phyloP scores from a whole-genome alignment of 2,888 invertebrate species.

The Laspeyria flexula region DNA sequence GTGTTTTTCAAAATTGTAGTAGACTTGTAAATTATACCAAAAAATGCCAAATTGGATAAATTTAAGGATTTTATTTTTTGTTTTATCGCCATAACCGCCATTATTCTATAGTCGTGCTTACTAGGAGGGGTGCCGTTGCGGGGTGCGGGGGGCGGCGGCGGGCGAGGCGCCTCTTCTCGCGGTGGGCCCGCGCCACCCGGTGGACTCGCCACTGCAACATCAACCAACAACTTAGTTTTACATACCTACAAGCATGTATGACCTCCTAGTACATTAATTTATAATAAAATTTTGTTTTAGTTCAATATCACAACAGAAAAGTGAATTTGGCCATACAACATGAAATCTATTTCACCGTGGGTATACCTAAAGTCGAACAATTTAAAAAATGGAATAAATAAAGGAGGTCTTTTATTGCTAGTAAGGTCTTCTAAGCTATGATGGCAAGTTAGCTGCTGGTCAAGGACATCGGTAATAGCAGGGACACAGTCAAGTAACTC shows the following conservation, averaged over 20 bases:
- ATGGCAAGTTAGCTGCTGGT: no score
- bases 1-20: background rate
- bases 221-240: slow-evolving; percentile 50
- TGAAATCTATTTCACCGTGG: no score
- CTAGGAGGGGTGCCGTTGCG: slow-evolving; percentile 82
- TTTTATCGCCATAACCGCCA: slow-evolving; percentile 66
- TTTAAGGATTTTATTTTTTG: background rate
- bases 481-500: no score
- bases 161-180: slow-evolving; percentile 76
- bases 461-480: no score
- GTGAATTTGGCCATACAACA: no score
- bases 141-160: slow-evolving; percentile 78
- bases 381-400: no score
- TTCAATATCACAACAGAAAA: background rate
- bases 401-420: no score
- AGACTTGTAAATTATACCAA: no score
- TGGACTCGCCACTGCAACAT: slow-evolving; percentile 93
- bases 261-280: background rate
- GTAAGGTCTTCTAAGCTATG: no score
- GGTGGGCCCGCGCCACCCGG: slow-evolving; percentile 88
- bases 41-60: background rate
- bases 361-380: no score
- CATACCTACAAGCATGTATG: background rate
- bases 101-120: slow-evolving; percentile 74
- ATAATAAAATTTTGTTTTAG: background rate